Conservation (phyloP, 2,888 invertebrate genomes). For the Megaustenia siamemsis region DNA sequence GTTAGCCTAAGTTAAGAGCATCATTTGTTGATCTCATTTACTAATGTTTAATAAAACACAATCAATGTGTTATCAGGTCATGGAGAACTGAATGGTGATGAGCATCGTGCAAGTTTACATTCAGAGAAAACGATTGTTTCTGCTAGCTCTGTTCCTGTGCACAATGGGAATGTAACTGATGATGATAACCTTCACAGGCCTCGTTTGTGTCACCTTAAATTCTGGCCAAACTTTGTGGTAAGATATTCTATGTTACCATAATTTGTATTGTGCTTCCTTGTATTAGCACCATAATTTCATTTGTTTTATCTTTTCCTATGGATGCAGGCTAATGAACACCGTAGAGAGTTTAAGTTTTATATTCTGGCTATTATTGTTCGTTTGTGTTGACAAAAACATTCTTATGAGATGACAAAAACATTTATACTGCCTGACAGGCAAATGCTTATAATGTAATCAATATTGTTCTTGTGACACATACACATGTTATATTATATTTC, state of each 20-base stretch:
- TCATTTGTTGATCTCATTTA: no score
- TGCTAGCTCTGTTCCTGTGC: not conserved
- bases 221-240: slow-evolving; percentile 52
- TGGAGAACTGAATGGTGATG: not conserved
- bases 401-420: no score
- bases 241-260: not conserved
- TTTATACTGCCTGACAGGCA: no score
- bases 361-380: no score
- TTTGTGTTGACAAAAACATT: no score
- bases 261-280: not conserved
- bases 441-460: no score
- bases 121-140: not conserved
- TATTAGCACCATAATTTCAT: not conserved
- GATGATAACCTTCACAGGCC: slow-evolving; percentile 41
- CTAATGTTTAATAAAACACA: not conserved
- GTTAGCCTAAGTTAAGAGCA: no score
- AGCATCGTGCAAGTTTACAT: not conserved
- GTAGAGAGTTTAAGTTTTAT: no score
- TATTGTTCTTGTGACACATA: no score
- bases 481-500: no score
- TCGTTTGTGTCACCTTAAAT: slow-evolving; percentile 47
- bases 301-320: no score
- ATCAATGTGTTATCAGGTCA: not conserved
- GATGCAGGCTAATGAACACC: no score
- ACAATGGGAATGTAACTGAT: not conserved